Percentiles rank a stretch among this genome's conserved stretches.
phyloP scores from a whole-genome alignment of 1,140 invertebrate genomes.

The Drosophila rufa region DNA sequence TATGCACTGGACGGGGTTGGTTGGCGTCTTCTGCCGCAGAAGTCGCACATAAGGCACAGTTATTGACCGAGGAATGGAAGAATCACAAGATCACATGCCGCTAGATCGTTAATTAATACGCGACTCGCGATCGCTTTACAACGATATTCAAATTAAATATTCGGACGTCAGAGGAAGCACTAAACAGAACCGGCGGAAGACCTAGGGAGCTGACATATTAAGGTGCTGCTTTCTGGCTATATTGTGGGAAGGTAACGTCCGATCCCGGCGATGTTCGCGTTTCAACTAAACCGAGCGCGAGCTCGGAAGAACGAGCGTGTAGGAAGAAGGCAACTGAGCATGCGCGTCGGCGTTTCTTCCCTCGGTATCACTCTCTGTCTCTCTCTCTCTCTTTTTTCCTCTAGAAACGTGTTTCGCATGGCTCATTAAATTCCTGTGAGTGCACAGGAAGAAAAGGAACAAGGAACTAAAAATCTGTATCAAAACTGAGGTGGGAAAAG shows the following conservation, averaged over 20 bases:
- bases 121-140: constrained; percentile 28
- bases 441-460: background rate
- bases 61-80: constrained; percentile 30
- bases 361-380: background rate
- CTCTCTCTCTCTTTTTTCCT: constrained; percentile 16
- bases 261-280: constrained; percentile 65
- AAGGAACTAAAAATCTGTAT: too few relatives aligned
- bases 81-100: constrained; percentile 54
- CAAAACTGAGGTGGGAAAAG: background rate
- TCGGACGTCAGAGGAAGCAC: constrained; percentile 59
- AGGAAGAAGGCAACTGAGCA: constrained; percentile 42
- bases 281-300: constrained; percentile 76
- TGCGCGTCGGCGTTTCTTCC: constrained; percentile 35
- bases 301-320: constrained; percentile 14
- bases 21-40: constrained; percentile 3
- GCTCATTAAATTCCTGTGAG: constrained; percentile 33
- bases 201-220: constrained; percentile 1
- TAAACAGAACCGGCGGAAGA: constrained; percentile 32
- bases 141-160: constrained; percentile 63
- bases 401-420: constrained; percentile 71
- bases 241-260: constrained; percentile 55
- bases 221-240: background rate
- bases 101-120: constrained; percentile 38
- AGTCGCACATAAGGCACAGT: constrained; percentile 46
- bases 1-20: constrained; percentile 24